A percentile compares a stretch with the other conserved stretches of the same genome.
Conservation (phyloP, 2,113 vertebrate genomes). For the Tonatia bakeri region DNA sequence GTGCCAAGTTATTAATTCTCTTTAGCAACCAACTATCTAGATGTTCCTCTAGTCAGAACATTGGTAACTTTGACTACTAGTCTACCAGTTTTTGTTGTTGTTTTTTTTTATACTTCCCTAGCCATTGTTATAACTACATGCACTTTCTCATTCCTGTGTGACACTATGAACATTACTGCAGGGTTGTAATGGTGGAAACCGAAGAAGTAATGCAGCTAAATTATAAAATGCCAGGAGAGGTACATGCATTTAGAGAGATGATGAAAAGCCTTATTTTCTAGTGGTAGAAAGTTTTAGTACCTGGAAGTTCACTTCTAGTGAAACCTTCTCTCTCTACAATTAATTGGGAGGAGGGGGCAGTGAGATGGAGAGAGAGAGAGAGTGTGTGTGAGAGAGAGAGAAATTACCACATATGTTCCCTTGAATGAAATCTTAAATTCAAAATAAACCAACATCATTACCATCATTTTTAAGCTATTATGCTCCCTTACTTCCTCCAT, state of each 20-base stretch:
- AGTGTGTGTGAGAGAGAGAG: too few species aligned
- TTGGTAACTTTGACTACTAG: not conserved
- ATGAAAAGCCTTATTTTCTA: not conserved
- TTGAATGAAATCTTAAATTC: not conserved
- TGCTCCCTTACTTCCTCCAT: not conserved
- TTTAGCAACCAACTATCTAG: not conserved
- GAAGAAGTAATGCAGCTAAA: not conserved
- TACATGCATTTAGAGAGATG: not conserved
- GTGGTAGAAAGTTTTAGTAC: not conserved
- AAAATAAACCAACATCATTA: not conserved
- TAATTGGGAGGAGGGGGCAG: not conserved
- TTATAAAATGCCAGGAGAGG: not conserved
- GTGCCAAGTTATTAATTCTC: not conserved
- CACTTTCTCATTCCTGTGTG: not conserved
- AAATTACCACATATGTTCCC: not conserved
- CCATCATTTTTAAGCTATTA: accelerated
- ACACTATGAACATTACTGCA: not conserved
- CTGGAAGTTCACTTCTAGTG: not conserved
- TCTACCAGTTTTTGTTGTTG: not conserved
- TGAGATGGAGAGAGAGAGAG: not conserved
- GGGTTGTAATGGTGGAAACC: not conserved
- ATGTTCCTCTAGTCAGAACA: not conserved
- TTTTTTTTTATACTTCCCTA: not conserved
- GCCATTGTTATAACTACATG: not conserved
- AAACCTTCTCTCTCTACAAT: not conserved